Evolutionary conservation across 2,113 vertebrate species (phyloP), one percentile per base, ranked within the genome.

Genomic region (Artemisiospiza belli): DNA sequence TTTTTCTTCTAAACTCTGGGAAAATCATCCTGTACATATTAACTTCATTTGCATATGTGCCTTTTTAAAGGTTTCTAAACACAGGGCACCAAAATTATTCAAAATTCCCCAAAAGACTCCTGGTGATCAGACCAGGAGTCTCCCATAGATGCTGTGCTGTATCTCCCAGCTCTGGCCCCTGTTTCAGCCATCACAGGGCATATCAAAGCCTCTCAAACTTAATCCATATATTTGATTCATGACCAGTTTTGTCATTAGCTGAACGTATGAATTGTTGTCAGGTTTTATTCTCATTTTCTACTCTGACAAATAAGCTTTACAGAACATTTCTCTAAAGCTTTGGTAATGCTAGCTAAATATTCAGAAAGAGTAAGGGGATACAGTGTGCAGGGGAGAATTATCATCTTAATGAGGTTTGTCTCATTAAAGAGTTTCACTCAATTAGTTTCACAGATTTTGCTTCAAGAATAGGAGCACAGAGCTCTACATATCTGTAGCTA

Each of bases 381-480:
- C 23, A 74, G 78, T 91, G 88, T 72, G 39, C 46, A 64, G 57
- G 41, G 61, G 81, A 87, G 89, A 97, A 95, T 93, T 96, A 96
- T 64, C 83, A 90, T 95, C 74, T 93, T 96, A 96, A 97, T 97
- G 96, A 96, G 89, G 83, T 95, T 95, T 67, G 83, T 97, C 83
- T 97, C 89, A 95, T 96, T 97, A 88, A 96, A 86, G 69, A 92
- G 89, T 90, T 68, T 93, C 89, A 95, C 87, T 89, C 83, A 93
- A 95, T 94, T 97, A 96, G 92, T 67, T 95, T 97, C 76, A 78
- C 87, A 87, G 79, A 96, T 97, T 96, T 97, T 94, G 79, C 89
- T 97, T 97, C 90, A 96, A 90, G 79, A 94, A 84, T 84, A 97
- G 52, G 70, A 97, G 92, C 62, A 95, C 68, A 70, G 77, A 85